Base-by-base conservation (phyloP, 2,888 invertebrate species). In the Agrenia bidenticulata region DNA sequence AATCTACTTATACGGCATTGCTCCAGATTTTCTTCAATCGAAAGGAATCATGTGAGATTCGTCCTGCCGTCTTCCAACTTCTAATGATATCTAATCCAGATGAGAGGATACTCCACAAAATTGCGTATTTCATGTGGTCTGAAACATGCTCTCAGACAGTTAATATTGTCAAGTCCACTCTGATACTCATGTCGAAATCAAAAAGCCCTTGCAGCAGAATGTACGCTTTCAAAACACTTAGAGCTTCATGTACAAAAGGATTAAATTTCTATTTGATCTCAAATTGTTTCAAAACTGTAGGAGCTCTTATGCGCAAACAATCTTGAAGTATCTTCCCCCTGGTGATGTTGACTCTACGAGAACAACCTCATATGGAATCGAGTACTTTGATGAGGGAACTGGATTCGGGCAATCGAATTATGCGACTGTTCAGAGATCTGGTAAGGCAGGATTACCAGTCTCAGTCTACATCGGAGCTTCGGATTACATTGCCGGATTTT, bases 121-220 rank as follows among this genome's bases (percentile, higher is more conserved):
- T 76, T 50, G 72, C 73, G 2, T 76, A 76, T 51, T 74, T 67
- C 56, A 73, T 76, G 74, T 76, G 76, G 76, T 68, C 73, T 0
- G 76, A 76, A 55, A 64, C 73, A 2, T 74, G 73, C 55, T 70
- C 74, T 9, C 73, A 74, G 26, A 72, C 72, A 0, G 41, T 54
- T 0, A 76, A 76, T 32, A 61, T 69, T 45, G 76, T 76, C 15
- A 27, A 73, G 11, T 68, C 76, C 0, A 70, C 67, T 15, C 42
- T 76, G 24, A 65, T 56, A 2, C 60, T 70, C 41, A 59, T 74
- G 67, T 61, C 73, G 1, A 72, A 73, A 21, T 56, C 71, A 9
- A 63, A 68, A 54, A 64, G 67, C 49, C 76, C 76, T 5, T 76
- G 76, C 60, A 70, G 68, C 56, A 59, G 55, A 39, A 57, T 72